Evolutionary conservation across 2,797 vertebrate genomes (phyloP).

Genomic region (Eulemur coronatus): DNA sequence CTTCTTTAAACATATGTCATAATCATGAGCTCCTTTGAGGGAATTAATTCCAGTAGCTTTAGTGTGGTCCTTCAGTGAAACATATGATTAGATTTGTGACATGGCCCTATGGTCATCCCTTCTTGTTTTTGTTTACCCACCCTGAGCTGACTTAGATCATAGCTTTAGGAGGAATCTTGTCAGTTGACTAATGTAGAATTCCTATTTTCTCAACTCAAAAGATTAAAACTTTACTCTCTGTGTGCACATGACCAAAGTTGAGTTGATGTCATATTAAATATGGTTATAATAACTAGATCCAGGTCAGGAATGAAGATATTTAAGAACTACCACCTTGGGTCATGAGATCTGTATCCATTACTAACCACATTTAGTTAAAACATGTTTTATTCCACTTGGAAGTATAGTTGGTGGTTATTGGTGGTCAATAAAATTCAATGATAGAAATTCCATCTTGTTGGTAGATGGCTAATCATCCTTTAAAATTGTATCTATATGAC

Average conservation of each 20-base stretch:
- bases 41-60: background rate
- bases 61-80: background rate
- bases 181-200: background rate
- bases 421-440: background rate
- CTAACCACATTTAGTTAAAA: background rate
- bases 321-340: background rate
- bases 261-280: background rate
- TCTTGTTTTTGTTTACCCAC: background rate
- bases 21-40: background rate
- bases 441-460: background rate
- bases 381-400: background rate
- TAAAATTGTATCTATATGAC: background rate
- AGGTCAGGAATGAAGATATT: background rate
- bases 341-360: background rate
- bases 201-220: background rate
- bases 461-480: background rate
- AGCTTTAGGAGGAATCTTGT: background rate
- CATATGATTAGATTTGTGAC: background rate
- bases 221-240: background rate
- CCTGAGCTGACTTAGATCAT: background rate
- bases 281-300: background rate
- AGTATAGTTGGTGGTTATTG: background rate
- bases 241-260: background rate
- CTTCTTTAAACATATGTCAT: background rate
- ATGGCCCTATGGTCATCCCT: background rate